Percentiles rank a stretch among this genome's conserved stretches.
Evolutionary conservation across 2,113 vertebrate genomes (phyloP).

Genomic region (Ptilonorhynchus violaceus): DNA sequence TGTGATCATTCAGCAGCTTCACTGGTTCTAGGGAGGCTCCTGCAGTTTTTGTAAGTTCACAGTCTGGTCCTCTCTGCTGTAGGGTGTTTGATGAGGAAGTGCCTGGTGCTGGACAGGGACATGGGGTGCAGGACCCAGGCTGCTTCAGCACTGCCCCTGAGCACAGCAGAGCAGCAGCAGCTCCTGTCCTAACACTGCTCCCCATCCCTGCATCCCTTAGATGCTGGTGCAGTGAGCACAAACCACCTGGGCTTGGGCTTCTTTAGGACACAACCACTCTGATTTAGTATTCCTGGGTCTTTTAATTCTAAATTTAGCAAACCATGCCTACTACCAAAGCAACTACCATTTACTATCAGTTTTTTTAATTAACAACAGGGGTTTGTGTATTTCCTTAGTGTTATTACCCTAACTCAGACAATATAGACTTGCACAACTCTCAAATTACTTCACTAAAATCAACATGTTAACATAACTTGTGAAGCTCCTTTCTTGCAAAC

Average conservation of each 20-base stretch:
- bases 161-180: background rate
- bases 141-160: background rate
- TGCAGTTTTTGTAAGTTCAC: background rate
- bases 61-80: accelerated
- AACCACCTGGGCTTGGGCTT: background rate
- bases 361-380: background rate
- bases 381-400: background rate
- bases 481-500: background rate
- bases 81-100: background rate
- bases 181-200: background rate
- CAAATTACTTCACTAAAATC: background rate
- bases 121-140: background rate
- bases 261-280: background rate
- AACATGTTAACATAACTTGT: background rate
- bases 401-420: background rate
- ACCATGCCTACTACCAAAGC: background rate
- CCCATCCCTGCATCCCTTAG: background rate
- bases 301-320: background rate
- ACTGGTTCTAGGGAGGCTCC: background rate
- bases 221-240: accelerated
- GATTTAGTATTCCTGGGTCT: no score
- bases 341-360: accelerated
- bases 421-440: background rate
- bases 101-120: background rate
- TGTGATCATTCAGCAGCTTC: background rate